Base-by-base conservation (phyloP, 1,140 invertebrate genomes). In the Pectinophora gossypiella region DNA sequence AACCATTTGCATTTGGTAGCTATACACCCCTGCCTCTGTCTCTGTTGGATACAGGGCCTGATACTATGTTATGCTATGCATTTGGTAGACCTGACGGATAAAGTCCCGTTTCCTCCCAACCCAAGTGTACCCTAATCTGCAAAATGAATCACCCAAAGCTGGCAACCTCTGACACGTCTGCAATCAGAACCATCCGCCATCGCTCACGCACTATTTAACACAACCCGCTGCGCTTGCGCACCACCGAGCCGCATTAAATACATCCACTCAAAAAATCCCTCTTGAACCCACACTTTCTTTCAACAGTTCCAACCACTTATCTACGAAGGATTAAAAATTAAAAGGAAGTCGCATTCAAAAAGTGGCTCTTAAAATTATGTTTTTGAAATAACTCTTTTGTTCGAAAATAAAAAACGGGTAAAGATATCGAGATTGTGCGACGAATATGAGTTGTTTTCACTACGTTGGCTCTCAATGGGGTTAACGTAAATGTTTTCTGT, bases 171-270 rank as follows among this genome's bases (percentile, higher is more conserved):
- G 2, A 32, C 27, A 32, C 27, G 27, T 7, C 27, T 32, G 27
- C 27, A 32, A 32, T 32, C 9, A 32, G 27, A 32, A 32, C 27
- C 27, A 32, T 32, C 27, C n/a, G 27, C 27, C 1, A 40, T 40
- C 10, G 10, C 36, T 64, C 53, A 63, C 71, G 69, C 55, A 49
- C 66, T 68, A 72, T 80, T 77, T 65, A 68, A 67, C 64, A 54
- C 27, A 32, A 32, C 6, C n/a, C 9, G 9, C 9, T 32, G 27
- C 27, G 27, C n/a, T n/a, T 32, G 27, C 27, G 27, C 27, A 32
- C 27, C n/a, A n/a, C n/a, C n/a, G n/a, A 27, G 12, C 23, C 23
- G 5, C 12, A 6, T 27, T 27, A 27, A 27, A 27, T 6, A 27
- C 23, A 5, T 12, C 12, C 23, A 5, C 12, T 27, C 12, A 6